phyloP scores from a whole-genome alignment of 2,888 invertebrate genomes.

The Suillia variegata region DNA sequence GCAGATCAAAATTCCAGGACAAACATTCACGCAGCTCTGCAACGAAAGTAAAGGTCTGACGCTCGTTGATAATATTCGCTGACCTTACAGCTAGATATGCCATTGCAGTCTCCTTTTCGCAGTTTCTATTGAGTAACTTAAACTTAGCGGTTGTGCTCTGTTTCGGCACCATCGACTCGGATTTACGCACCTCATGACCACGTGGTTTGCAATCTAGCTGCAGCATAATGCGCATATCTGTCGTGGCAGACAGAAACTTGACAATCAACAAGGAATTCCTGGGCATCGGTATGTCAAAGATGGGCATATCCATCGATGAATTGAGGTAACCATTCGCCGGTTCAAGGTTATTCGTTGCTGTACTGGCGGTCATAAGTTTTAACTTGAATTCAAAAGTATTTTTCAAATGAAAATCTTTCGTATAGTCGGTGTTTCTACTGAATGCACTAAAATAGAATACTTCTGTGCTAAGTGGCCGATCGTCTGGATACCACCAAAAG shows the following conservation, averaged over 20 bases:
- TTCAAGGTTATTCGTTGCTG: background rate
- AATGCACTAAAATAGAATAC: conserved; percentile 33
- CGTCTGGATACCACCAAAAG: conserved; percentile 46
- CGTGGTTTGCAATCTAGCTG: conserved; percentile 26
- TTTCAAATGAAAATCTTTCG: background rate
- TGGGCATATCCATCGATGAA: conserved; percentile 30
- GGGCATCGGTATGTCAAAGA: conserved; percentile 31
- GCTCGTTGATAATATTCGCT: background rate
- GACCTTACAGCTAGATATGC: conserved; percentile 30
- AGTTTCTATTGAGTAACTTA: conserved; percentile 10
- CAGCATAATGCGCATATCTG: conserved; percentile 28
- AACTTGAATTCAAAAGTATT: conserved; percentile 26
- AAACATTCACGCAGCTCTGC: conserved; percentile 27
- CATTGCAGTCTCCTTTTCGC: background rate
- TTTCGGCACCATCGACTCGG: background rate
- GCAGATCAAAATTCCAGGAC: conserved; percentile 29
- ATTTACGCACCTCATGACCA: conserved; percentile 27
- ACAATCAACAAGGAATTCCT: conserved; percentile 32
- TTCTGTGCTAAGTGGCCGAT: conserved; percentile 25
- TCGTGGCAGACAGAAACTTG: conserved; percentile 22
- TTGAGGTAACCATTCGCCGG: conserved; percentile 24
- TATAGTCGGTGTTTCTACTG: conserved; percentile 5
- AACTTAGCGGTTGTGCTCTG: background rate
- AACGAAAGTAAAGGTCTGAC: conserved; percentile 23
- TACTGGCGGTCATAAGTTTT: conserved; percentile 3